Base-by-base conservation (phyloP, 2,113 vertebrate species). In the Datnioides undecimradiatus region DNA sequence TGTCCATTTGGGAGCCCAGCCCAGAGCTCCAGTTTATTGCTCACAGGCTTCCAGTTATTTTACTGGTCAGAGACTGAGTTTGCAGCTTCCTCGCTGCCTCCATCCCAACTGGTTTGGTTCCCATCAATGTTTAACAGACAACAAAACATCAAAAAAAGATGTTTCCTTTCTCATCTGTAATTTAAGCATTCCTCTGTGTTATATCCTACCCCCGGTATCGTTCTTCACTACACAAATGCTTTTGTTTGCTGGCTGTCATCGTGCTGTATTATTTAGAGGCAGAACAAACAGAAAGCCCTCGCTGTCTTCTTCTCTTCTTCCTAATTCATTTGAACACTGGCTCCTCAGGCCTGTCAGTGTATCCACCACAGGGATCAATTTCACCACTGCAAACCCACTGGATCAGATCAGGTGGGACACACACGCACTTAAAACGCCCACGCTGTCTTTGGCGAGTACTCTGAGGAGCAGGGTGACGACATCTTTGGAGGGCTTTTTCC, bases 181-280 rank as follows among this genome's bases (percentile, higher is more conserved):
- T 88, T 79, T 60, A 86, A 89, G 83, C 59, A 68, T 82, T 80
- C 64, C 59, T 81, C 74, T 19, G 73, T 58, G 74, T 45, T 62
- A 1, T 8, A 51, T 78, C 60, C 62, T 31, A 54, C 79, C 76
- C 79, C 7, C 5, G 21, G 55, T 57, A 66, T 81, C 52, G 25
- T 40, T 80, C 63, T 3, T 23, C 59, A 3, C 78, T 62, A 66
- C 88, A 87, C 85, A 48, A 69, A 80, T 38, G 83, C 88, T 81
- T 88, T 84, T 90, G 86, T 90, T 88, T 86, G 78, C 85, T 77
- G 78, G 48, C 80, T 85, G 85, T 85, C 82, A 55, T 76, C 48
- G 70, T 69, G 85, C 71, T 92, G 71, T 87, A 88, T 92, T 89
- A 90, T 90, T 92, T 68, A 90, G 75, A 87, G 55, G 80, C 70